Base-by-base conservation (phyloP, 1,140 invertebrate genomes). In the Megalopta genalis region DNA sequence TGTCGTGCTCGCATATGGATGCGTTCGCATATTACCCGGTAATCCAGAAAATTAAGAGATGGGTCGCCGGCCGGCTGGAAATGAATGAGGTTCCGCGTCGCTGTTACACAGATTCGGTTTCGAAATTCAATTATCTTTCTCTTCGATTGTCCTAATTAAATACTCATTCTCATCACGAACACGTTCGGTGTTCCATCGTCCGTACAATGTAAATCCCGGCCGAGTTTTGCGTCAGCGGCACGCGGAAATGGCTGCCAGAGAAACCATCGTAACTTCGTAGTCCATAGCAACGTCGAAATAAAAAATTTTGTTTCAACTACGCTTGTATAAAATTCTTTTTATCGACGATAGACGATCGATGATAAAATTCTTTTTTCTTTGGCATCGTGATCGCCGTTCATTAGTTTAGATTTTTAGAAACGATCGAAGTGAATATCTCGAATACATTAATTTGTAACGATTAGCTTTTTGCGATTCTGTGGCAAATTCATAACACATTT, bases 121-220 rank as follows among this genome's bases (percentile, higher is more conserved):
- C 72, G 76, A 79, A 90, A 90, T 90, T 89, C 85, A 90, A 90
- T 91, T 91, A 89, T 89, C 89, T 86, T 84, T 83, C 79, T 86
- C 66, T 73, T 87, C 83, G 82, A 57, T 74, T 73, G 74, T 82
- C 72, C 86, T 88, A 91, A 89, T 91, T 90, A 89, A 89, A 91
- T 88, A 87, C 86, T 90, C 83, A 85, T 85, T 88, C 80, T 76
- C 59, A 85, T 88, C 76, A 63, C 73, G 71, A 46, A 77, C 75
- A 59, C 46, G 52, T 84, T 82, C 57, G 49, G 25, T 23, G 60
- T 82, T 64, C 67, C 16, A 76, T 62, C 49, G 59, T 46, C 68
- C 46, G 63, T 69, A 37, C 46, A 69, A 84, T 86, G 81, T 68
- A 84, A 86, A 78, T 86, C 72, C 52, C 14, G 68, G n/a, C 74